These are phyloP conservation scores for Drosophila ironensis DNA, from an alignment of 1,140 invertebrate species.

Conservation along the genomic window DNA sequence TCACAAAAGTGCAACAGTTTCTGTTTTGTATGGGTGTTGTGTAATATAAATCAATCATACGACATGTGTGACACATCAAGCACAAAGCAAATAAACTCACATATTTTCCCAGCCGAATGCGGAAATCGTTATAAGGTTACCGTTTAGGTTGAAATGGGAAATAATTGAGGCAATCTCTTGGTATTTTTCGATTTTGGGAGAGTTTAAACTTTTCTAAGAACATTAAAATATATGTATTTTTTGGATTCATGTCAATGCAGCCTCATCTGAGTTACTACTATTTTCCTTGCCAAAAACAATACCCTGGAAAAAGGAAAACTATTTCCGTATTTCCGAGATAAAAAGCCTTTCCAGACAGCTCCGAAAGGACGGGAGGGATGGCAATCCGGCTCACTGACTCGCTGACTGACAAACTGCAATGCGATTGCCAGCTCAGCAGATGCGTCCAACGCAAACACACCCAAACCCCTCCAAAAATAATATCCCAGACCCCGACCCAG, in stretches of 20 bases:
- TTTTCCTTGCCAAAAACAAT: background rate
- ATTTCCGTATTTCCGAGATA: conserved; percentile 40
- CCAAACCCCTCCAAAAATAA: no score
- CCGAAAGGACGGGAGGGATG: no score
- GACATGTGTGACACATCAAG: conserved; percentile 48
- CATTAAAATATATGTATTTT: no score
- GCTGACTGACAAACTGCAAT: conserved; percentile 56
- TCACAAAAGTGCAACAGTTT: conserved; percentile 40
- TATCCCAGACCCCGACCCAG: background rate
- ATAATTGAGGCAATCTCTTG: background rate
- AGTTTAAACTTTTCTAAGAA: no score
- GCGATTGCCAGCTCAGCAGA: conserved; percentile 59
- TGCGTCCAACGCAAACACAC: conserved; percentile 28
- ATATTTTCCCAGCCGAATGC: background rate
- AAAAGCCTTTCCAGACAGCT: conserved; percentile 33
- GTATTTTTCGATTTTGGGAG: no score
- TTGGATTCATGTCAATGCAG: no score
- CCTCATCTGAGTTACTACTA: no score
- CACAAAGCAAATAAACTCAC: conserved; percentile 29
- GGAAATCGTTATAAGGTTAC: background rate
- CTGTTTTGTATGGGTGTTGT: conserved; percentile 25
- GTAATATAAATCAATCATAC: conserved; percentile 71
- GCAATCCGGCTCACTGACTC: conserved; percentile 11
- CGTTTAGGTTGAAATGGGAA: background rate
- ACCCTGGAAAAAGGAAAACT: conserved; percentile 4